Conservation (phyloP, 2,113 vertebrate genomes). For the Echinops telfairi region DNA sequence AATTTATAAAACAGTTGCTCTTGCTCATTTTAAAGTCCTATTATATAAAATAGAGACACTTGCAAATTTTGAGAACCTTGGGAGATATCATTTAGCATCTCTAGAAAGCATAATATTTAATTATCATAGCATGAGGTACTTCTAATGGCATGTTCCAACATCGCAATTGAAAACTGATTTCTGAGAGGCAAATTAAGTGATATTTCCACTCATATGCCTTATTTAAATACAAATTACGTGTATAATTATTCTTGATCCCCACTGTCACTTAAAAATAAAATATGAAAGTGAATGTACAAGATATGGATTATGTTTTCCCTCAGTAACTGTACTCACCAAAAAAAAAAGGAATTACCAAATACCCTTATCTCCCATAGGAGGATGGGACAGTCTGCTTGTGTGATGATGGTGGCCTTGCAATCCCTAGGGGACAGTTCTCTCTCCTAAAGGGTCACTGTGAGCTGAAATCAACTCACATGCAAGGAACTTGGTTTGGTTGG, state of each 20-base stretch:
- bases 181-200: constrained; percentile 80
- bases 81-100: constrained; percentile 76
- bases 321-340: constrained; percentile 48
- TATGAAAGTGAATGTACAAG: constrained; percentile 67
- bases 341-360: neutral
- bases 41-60: constrained; percentile 75
- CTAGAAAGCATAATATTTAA: constrained; percentile 79
- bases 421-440: neutral
- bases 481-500: neutral
- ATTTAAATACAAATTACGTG: constrained; percentile 81
- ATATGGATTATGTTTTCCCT: constrained; percentile 1
- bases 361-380: neutral
- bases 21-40: constrained; percentile 74
- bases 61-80: constrained; percentile 75
- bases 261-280: constrained; percentile 73
- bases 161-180: constrained; percentile 72
- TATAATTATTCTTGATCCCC: constrained; percentile 76
- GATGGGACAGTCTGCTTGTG: neutral
- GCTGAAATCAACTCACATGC: neutral
- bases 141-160: constrained; percentile 76
- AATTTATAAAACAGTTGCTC: constrained; percentile 71
- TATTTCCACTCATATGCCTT: constrained; percentile 77
- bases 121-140: constrained; percentile 78
- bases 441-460: neutral
- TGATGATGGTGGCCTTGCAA: neutral